Conservation (phyloP, 92 coral and sea anemone species). For the Anthopleura xanthogrammica region DNA sequence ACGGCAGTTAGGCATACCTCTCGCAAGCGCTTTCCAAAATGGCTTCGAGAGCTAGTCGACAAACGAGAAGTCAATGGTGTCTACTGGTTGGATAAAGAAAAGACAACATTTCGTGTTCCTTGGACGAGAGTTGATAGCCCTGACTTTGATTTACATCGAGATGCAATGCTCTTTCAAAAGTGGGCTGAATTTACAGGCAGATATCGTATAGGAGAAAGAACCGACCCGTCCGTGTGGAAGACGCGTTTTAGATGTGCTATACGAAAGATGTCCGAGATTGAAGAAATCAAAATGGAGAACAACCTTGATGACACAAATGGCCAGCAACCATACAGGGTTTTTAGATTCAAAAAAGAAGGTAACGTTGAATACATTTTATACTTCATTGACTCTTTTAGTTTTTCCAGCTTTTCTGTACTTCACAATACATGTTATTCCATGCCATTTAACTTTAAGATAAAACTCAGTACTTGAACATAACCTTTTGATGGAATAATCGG, state of each 20-base stretch:
- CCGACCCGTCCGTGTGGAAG: slow-evolving; percentile 49
- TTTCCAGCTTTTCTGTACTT: background rate
- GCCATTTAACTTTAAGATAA: no score
- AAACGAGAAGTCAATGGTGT: slow-evolving; percentile 25
- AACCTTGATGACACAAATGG: slow-evolving; percentile 37
- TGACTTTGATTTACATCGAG: slow-evolving; percentile 22
- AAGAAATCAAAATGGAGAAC: slow-evolving; percentile 21
- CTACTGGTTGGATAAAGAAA: slow-evolving; percentile 26
- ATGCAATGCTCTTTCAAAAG: slow-evolving; percentile 33
- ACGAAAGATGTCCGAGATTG: slow-evolving; percentile 36
- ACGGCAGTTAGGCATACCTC: slow-evolving; percentile 14
- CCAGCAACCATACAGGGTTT: slow-evolving; percentile 30
- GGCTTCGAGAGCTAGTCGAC: slow-evolving; percentile 38
- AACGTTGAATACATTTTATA: background rate
- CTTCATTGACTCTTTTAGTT: background rate
- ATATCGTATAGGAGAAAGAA: slow-evolving; percentile 28
- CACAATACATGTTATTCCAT: background rate
- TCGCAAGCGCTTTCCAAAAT: slow-evolving; percentile 37
- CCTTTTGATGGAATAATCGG: no score
- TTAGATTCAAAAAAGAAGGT: slow-evolving; percentile 26
- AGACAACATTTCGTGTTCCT: slow-evolving; percentile 28
- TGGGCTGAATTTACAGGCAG: slow-evolving; percentile 53
- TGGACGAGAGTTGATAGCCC: slow-evolving; percentile 50
- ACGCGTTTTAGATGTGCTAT: slow-evolving; percentile 49
- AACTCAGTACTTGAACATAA: no score